phyloP scores from a whole-genome alignment of 2,113 vertebrate species.

The Upupa epops region DNA sequence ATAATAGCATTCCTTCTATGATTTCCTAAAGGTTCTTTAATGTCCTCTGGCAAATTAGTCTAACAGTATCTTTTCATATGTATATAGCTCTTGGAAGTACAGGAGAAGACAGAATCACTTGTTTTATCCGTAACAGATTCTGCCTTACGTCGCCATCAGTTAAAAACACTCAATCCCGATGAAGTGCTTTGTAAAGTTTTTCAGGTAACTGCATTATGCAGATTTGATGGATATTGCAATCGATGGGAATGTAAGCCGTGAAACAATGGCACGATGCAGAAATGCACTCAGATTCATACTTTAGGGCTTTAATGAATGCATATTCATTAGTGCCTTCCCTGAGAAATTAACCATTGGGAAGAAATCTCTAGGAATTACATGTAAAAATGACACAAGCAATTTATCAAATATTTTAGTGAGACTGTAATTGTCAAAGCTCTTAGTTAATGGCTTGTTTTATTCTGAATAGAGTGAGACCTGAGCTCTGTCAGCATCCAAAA shows the following conservation, averaged over 20 bases:
- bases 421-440: constrained; percentile 17
- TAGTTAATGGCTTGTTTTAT: constrained; percentile 38
- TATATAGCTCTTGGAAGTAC: not conserved
- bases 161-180: not conserved
- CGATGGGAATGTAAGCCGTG: not conserved
- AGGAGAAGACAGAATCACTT: not conserved
- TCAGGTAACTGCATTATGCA: not conserved
- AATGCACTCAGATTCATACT: not conserved
- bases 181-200: not conserved
- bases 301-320: not conserved
- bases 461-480: constrained; percentile 23
- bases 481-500: constrained; percentile 27
- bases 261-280: not conserved
- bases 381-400: constrained; percentile 27
- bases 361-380: not conserved
- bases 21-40: not conserved
- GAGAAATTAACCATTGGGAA: constrained; percentile 6
- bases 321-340: not conserved
- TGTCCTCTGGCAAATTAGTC: not conserved
- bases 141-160: not conserved
- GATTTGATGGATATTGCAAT: not conserved
- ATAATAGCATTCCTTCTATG: not conserved
- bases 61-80: not conserved
- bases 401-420: constrained; percentile 26
- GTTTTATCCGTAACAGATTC: not conserved